Conservation (phyloP, 2,797 vertebrate genomes). For the Lates japonicus region DNA sequence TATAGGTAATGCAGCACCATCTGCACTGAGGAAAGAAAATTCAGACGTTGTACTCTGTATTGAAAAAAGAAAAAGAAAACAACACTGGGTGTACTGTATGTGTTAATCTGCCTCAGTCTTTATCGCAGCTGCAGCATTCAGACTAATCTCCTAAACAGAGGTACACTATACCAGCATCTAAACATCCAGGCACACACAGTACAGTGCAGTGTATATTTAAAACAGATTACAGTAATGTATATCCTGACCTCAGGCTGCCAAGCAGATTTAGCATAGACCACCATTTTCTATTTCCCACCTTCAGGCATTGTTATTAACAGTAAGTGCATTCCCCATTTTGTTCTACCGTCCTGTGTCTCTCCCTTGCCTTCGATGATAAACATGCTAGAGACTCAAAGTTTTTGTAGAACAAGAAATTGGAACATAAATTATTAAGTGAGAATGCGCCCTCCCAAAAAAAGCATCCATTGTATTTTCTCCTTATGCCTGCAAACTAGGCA, state of each 20-base stretch:
- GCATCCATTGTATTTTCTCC: constrained; percentile 52
- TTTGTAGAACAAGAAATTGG: constrained; percentile 69
- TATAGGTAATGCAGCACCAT: constrained; percentile 18
- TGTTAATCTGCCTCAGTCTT: constrained; percentile 44
- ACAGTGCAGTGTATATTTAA: constrained; percentile 32
- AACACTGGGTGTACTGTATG: constrained; percentile 6
- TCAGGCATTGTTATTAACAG: constrained; percentile 65
- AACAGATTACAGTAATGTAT: constrained; percentile 48
- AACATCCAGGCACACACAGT: constrained; percentile 20
- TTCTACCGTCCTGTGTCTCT: constrained; percentile 16
- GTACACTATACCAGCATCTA: constrained; percentile 5
- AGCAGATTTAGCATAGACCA: constrained; percentile 53
- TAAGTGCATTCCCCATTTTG: constrained; percentile 47
- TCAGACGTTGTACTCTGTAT: not conserved
- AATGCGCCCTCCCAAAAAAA: constrained; percentile 34
- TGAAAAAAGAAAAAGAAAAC: not conserved
- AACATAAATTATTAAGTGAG: constrained; percentile 73
- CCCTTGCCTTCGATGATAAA: constrained; percentile 61
- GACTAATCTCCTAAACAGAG: constrained; percentile 39
- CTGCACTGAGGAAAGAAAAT: not conserved
- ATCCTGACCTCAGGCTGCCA: constrained; percentile 49
- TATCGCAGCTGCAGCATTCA: constrained; percentile 28
- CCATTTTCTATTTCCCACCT: constrained; percentile 54
- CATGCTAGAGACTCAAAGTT: constrained; percentile 40
- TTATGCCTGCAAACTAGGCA: constrained; percentile 46